Evolutionary conservation across 2,888 invertebrate genomes (phyloP).

Genomic region (Tachina fera): DNA sequence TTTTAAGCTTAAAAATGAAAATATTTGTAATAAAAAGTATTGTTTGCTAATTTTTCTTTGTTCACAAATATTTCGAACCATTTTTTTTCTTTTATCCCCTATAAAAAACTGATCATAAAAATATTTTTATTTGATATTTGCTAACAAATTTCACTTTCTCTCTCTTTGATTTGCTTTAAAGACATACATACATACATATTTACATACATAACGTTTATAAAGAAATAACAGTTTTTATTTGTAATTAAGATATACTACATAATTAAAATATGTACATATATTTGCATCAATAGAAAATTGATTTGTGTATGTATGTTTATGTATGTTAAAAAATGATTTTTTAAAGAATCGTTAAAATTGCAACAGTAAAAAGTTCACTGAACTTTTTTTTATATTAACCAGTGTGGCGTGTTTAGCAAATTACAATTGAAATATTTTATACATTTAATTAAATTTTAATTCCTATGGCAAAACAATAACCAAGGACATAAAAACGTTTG

Average conservation of each 20-base stretch:
- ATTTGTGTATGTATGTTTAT: background rate
- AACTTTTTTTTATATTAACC: background rate
- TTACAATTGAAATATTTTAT: too few relatives aligned
- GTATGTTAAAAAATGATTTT: background rate
- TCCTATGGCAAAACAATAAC: too few relatives aligned
- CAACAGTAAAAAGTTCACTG: background rate
- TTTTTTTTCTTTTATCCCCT: slow-evolving; percentile 10
- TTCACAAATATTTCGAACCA: slow-evolving; percentile 37
- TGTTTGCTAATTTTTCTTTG: slow-evolving; percentile 63
- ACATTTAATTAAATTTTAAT: too few relatives aligned
- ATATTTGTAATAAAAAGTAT: slow-evolving; percentile 54
- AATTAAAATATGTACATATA: background rate
- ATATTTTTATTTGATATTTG: slow-evolving; percentile 7
- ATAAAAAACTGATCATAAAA: slow-evolving; percentile 1
- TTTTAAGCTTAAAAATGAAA: slow-evolving; percentile 25
- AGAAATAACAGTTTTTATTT: background rate
- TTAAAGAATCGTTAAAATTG: background rate
- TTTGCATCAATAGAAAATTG: background rate
- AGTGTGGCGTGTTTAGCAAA: background rate
- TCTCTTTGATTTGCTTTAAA: slow-evolving; percentile 19
- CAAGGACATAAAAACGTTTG: too few relatives aligned
- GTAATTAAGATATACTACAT: background rate
- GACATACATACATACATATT: too few relatives aligned
- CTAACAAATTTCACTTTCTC: slow-evolving; percentile 52
- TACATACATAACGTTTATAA: background rate